These are phyloP conservation scores for Cyclophora punctaria DNA, from an alignment of 2,888 invertebrate genomes.

Conservation along the genomic window DNA sequence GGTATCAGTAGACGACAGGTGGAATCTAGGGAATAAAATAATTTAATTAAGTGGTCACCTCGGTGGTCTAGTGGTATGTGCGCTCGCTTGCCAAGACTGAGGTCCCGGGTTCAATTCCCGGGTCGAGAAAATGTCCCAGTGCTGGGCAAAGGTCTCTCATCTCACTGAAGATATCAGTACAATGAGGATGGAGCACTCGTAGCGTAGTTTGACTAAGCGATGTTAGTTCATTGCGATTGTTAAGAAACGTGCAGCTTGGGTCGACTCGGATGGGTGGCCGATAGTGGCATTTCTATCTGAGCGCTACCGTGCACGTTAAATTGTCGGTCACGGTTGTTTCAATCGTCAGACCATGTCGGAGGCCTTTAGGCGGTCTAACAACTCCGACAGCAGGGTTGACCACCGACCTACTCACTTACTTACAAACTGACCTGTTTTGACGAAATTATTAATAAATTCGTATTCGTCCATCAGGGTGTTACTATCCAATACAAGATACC, in stretches of 20 bases:
- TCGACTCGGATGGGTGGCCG: too few relatives aligned
- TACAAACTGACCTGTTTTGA: constrained; percentile 25
- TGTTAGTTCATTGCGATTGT: too few relatives aligned
- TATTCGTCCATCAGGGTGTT: constrained; percentile 27
- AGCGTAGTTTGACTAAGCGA: too few relatives aligned
- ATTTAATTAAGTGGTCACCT: neutral
- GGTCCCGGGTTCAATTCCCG: neutral
- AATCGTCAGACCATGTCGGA: too few relatives aligned
- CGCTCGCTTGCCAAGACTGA: neutral
- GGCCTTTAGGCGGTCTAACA: too few relatives aligned
- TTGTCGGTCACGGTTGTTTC: too few relatives aligned
- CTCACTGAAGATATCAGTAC: too few relatives aligned
- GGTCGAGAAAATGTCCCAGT: neutral
- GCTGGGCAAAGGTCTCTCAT: neutral
- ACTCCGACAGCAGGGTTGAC: too few relatives aligned
- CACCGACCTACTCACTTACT: neutral
- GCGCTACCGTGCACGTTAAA: neutral
- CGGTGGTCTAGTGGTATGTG: too few relatives aligned
- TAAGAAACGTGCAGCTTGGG: too few relatives aligned
- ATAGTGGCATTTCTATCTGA: neutral
- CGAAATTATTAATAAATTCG: constrained; percentile 22
- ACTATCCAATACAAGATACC: constrained; percentile 30
- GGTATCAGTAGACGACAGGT: too few relatives aligned
- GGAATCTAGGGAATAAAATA: neutral
- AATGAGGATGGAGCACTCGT: too few relatives aligned